phyloP scores from a whole-genome alignment of 2,797 vertebrate genomes.

The Linurgus olivaceus region DNA sequence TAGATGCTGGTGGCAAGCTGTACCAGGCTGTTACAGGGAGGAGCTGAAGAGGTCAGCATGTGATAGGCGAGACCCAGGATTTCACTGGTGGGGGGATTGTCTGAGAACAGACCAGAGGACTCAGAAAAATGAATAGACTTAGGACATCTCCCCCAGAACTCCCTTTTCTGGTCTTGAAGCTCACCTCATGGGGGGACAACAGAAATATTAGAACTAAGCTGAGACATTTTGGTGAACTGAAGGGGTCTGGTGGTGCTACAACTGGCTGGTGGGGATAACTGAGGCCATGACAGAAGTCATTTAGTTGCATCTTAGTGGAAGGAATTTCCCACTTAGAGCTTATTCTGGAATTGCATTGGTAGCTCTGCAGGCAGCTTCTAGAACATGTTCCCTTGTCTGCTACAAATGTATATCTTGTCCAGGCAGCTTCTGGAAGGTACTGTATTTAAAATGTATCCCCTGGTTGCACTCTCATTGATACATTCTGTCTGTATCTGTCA shows the following conservation, averaged over 20 bases:
- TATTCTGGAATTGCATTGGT: background rate
- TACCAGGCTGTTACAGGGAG: background rate
- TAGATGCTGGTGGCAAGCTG: background rate
- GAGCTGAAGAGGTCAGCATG: background rate
- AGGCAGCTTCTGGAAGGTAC: background rate
- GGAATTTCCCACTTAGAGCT: background rate
- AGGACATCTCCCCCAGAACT: background rate
- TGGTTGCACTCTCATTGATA: background rate
- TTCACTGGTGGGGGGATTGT: background rate
- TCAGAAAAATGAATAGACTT: background rate
- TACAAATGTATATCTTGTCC: background rate
- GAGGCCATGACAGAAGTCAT: background rate
- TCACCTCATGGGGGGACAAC: background rate
- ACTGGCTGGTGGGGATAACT: background rate
- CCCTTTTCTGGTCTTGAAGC: background rate
- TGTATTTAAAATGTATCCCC: background rate
- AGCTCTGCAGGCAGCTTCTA: background rate
- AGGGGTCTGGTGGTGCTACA: background rate
- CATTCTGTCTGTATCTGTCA: background rate
- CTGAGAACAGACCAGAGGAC: background rate
- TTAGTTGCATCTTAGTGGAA: background rate
- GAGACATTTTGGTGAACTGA: background rate
- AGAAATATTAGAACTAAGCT: background rate
- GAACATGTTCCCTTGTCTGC: background rate
- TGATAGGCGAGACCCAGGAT: background rate